These are phyloP conservation scores for Gerosis bhagava DNA, from an alignment of 2,888 invertebrate species.

Conservation along the genomic window DNA sequence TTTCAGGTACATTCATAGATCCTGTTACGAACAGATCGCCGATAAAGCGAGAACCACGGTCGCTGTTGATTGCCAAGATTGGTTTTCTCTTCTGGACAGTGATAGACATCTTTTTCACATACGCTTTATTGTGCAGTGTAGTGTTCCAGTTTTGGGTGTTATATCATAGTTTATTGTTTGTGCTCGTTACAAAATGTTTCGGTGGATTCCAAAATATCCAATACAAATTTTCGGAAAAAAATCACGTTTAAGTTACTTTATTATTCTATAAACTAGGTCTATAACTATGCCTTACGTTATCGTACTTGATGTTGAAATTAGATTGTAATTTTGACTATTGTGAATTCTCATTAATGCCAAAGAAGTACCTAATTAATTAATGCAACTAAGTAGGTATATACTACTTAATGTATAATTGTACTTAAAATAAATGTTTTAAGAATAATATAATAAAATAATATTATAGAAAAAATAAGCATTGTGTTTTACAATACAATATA, in stretches of 20 bases:
- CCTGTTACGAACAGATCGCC: slow-evolving; percentile 49
- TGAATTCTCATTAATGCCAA: slow-evolving; percentile 34
- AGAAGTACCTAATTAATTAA: slow-evolving; percentile 3
- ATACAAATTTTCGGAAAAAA: slow-evolving; percentile 70
- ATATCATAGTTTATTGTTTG: slow-evolving; percentile 76
- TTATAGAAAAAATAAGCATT: no score
- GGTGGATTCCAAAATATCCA: slow-evolving; percentile 83
- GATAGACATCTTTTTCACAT: slow-evolving; percentile 73
- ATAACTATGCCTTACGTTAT: no score
- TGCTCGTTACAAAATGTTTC: slow-evolving; percentile 77
- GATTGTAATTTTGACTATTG: slow-evolving; percentile 24
- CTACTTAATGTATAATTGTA: slow-evolving; percentile 1
- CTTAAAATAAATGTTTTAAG: not conserved
- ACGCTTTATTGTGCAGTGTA: slow-evolving; percentile 60
- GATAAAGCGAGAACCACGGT: slow-evolving; percentile 46
- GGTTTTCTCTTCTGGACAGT: slow-evolving; percentile 86
- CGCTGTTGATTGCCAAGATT: slow-evolving; percentile 51
- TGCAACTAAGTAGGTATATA: not conserved
- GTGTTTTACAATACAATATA: no score
- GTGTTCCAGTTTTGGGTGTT: slow-evolving; percentile 80
- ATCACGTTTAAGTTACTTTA: slow-evolving; percentile 17
- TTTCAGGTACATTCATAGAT: slow-evolving; percentile 65
- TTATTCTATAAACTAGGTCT: not conserved
- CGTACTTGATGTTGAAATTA: no score
- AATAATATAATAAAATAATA: not conserved